Conservation (phyloP, 2,797 vertebrate genomes). For the Morus bassanus region DNA sequence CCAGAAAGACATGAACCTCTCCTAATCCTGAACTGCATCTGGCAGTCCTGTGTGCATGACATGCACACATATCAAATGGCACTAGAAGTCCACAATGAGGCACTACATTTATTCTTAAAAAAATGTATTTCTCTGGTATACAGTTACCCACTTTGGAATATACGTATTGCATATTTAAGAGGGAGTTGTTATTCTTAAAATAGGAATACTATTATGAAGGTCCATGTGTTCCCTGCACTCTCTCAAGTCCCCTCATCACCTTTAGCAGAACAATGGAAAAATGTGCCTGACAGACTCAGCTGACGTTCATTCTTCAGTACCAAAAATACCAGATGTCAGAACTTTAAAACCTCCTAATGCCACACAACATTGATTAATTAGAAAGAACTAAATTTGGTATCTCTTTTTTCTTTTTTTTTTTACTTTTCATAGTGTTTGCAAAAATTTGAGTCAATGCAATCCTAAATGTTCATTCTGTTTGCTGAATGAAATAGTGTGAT, state of each 20-base stretch:
- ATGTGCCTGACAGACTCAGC: not conserved
- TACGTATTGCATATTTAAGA: not conserved
- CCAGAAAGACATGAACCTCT: not conserved
- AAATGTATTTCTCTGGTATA: not conserved
- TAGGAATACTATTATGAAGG: not conserved
- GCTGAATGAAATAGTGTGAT: not conserved
- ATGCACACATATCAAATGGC: not conserved
- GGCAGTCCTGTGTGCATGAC: not conserved
- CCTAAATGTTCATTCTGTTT: not conserved
- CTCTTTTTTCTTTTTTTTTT: not conserved
- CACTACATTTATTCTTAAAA: not conserved
- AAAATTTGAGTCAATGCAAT: not conserved
- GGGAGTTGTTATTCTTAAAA: not conserved
- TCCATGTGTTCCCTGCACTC: accelerated
- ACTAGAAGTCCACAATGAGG: not conserved
- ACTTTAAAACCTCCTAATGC: not conserved
- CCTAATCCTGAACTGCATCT: not conserved
- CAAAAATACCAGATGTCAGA: not conserved
- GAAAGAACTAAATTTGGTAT: not conserved
- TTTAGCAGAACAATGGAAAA: not conserved
- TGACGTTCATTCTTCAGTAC: not conserved
- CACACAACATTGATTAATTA: not conserved
- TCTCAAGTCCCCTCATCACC: not conserved
- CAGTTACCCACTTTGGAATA: not conserved
- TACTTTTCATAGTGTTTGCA: not conserved